phyloP scores from a whole-genome alignment of 2,797 vertebrate genomes.

The Chelidonichthys spinosus region DNA sequence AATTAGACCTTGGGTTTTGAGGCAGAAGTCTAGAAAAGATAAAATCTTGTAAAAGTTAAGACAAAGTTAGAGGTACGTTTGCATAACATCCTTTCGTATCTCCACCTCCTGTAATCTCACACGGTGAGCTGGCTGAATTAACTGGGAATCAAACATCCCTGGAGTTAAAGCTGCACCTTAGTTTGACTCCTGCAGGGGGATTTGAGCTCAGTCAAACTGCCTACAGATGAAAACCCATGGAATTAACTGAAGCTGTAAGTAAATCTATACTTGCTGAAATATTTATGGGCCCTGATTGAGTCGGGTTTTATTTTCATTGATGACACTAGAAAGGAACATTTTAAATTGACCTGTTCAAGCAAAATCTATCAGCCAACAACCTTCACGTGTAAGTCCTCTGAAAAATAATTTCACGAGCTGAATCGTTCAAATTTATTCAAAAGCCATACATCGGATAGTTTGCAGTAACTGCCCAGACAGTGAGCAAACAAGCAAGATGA shows the following conservation, averaged over 20 bases:
- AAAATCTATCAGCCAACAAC: neutral
- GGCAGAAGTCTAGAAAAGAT: conserved; percentile 14
- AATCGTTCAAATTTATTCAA: neutral
- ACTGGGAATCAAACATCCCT: conserved; percentile 14
- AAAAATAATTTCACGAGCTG: neutral
- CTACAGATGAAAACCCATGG: conserved; percentile 23
- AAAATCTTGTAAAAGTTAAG: neutral
- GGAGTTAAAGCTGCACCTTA: conserved; percentile 18
- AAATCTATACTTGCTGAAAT: conserved; percentile 33
- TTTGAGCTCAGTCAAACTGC: conserved; percentile 7
- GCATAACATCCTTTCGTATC: neutral
- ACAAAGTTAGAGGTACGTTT: neutral
- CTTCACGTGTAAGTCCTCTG: neutral
- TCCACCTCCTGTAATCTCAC: conserved; percentile 6
- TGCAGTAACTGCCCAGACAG: too few relatives aligned
- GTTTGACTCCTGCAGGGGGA: conserved; percentile 27
- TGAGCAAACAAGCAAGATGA: too few relatives aligned
- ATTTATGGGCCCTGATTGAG: conserved; percentile 18
- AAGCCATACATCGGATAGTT: neutral
- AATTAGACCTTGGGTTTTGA: conserved; percentile 7
- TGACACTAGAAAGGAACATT: neutral
- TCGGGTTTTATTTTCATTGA: neutral
- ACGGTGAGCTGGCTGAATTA: conserved; percentile 9
- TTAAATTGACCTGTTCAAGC: conserved; percentile 4
- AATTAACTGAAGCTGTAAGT: conserved; percentile 22